Evolutionary conservation across 2,888 invertebrate genomes (phyloP).

Genomic region (Spialia ferax): DNA sequence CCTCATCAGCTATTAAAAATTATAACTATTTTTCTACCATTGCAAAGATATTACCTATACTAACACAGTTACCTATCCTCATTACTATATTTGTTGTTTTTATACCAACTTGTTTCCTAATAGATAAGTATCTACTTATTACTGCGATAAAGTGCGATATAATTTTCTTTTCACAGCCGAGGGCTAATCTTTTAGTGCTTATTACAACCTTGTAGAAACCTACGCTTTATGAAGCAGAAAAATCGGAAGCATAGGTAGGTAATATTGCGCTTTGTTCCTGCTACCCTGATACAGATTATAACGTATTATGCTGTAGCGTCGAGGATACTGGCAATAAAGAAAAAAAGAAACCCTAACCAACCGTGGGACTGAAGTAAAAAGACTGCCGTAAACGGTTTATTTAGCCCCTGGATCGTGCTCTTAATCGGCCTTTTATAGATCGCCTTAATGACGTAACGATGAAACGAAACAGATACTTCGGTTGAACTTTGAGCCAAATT

Average conservation of each 20-base stretch:
- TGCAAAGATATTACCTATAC: too few species aligned
- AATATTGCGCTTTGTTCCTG: conserved; percentile 12
- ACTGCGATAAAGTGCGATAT: too few species aligned
- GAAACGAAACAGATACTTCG: conserved; percentile 25
- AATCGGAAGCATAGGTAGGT: conserved; percentile 21
- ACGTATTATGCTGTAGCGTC: conserved; percentile 6
- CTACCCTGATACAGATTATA: conserved; percentile 11
- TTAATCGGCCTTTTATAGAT: conserved; percentile 38
- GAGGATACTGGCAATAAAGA: conserved; percentile 34
- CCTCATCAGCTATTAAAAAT: too few species aligned
- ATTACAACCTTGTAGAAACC: conserved; percentile 5
- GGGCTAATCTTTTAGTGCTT: background rate
- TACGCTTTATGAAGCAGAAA: conserved; percentile 3
- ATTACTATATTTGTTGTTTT: too few species aligned
- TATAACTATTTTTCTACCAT: too few species aligned
- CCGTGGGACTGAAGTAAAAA: conserved; percentile 22
- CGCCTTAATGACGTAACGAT: conserved; percentile 29
- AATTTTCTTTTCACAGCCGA: background rate
- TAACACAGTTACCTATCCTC: too few species aligned
- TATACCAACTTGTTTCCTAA: too few species aligned
- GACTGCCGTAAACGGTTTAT: conserved; percentile 33
- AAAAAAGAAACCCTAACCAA: conserved; percentile 31
- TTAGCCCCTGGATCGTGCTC: conserved; percentile 36
- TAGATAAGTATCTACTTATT: too few species aligned
- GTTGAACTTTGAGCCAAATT: conserved; percentile 5